Evolutionary conservation across 1,140 invertebrate genomes (phyloP), one percentile per base, ranked within the genome.

Genomic region (Zaprionus ornatus): DNA sequence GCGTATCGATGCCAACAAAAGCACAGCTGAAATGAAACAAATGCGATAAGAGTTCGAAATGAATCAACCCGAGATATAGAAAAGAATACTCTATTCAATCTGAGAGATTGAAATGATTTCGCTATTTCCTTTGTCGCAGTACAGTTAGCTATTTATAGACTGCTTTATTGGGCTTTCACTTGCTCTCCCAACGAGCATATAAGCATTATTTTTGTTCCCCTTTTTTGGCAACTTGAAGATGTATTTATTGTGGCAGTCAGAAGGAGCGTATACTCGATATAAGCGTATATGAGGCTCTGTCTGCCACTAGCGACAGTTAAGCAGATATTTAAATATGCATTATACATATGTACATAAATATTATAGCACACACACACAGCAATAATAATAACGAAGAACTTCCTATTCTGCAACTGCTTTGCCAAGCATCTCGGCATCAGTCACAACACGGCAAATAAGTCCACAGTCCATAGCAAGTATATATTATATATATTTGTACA

Each of bases 401-500:
- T 77, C 64, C 75, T 63, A 64, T 68, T 65, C 50, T 40, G 54
- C 55, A 52, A 32, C 23, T 68, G 45, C 63, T 73, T 62, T 62
- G 68, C 61, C 81, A 65, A 74, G 82, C 82, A 82, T 70, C 77
- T 72, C 66, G 73, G 66, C 61, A 37, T 19, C 73, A 74, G 65
- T 79, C 64, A 70, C 69, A 70, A 45, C 79, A 79, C 56, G 62
- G 76, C 80, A 88, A 80, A 76, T 77, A 87, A 87, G 77, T 79
- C 83, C 71, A 82, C 79, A 27, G 55, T 56, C 42, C 27, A 45
- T 52, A 55, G 42, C 23, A 15, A 62, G 17, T n/a, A 19, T 48
- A 48, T 3, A 4, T 19, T 32, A 25, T 32, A 15, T 59, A 17
- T 17, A 15, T 37, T 15, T 25, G 12, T 59, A 17, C 27, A 35